Evolutionary conservation across 2,113 vertebrate species (phyloP), one percentile per base, ranked within the genome.

Genomic region (Cisticola juncidis): DNA sequence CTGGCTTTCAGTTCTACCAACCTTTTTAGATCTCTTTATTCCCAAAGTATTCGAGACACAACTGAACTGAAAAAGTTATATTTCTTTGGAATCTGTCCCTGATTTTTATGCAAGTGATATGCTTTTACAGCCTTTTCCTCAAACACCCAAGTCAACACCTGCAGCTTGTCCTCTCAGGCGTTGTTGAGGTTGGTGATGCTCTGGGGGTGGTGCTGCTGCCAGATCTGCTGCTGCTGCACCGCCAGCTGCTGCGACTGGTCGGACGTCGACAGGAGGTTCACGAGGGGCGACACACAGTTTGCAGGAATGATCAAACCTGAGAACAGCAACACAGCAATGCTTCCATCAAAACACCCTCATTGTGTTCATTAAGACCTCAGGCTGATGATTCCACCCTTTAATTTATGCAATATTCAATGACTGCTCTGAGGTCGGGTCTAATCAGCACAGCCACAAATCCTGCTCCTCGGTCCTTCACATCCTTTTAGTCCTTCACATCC

Each of bases 171-270:
- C 95, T 93, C 92, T 95, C 57, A 98, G 5, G 98, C 98, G 44
- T 96, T 98, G 98, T 97, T 98, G 23, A 98, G 95, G 74, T 98
- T 99, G 96, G 98, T 98, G 96, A 99, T 98, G 97, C 99, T 99
- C 95, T 99, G 99, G 2, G 99, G 99, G 97, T 99, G 99, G 47
- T 99, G 99, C 98, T 99, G 99, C 96, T 99, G 99, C 98, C 99
- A 99, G 57, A 99, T 99, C 98, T 99, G 99, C 83, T 99, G 99
- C 98, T 99, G 99, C 83, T 99, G 99, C 62, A 99, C 99, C 0
- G 99, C 99, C 7, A 99, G 98, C 98, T 99, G 99, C 61, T 99
- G 99, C 29, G 98, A 98, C 98, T 99, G 99, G 98, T 99, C 99
- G 19, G 99, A 99, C 0, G 99, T 99, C 0, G 99, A 99, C 82